Evolutionary conservation across 2,888 invertebrate species (phyloP).

Genomic region (Hyppa rectilinea): DNA sequence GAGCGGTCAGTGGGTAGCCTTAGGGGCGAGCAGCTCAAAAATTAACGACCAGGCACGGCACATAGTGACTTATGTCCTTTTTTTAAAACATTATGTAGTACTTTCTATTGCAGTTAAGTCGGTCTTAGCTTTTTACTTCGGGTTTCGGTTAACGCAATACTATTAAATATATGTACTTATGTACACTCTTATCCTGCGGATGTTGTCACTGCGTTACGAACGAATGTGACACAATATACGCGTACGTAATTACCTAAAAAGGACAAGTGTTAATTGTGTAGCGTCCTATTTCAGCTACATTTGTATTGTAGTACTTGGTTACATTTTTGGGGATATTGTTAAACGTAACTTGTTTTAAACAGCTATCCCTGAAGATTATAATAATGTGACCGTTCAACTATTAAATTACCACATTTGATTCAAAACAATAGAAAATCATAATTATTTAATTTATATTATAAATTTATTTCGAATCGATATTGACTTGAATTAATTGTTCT

Average conservation of each 20-base stretch:
- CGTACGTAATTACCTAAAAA: conserved; percentile 15
- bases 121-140: not conserved
- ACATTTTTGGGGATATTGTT: not conserved
- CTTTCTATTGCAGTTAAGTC: not conserved
- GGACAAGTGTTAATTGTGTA: conserved; percentile 3
- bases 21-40: too few species aligned
- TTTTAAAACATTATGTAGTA: too few species aligned
- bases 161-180: not conserved
- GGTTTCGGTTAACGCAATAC: not conserved
- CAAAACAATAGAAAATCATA: too few species aligned
- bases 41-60: not conserved
- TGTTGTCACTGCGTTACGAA: not conserved
- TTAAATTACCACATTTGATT: too few species aligned
- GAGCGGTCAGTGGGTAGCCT: too few species aligned
- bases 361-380: not conserved
- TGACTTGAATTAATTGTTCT: too few species aligned
- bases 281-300: conserved; percentile 2
- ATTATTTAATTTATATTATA: too few species aligned
- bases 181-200: not conserved
- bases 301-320: not conserved
- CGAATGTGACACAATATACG: not conserved
- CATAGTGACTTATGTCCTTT: not conserved
- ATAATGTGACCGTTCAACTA: too few species aligned
- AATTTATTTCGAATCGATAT: too few species aligned
- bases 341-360: not conserved